phyloP scores from a whole-genome alignment of 2,797 vertebrate genomes.

The Silurus aristotelis region DNA sequence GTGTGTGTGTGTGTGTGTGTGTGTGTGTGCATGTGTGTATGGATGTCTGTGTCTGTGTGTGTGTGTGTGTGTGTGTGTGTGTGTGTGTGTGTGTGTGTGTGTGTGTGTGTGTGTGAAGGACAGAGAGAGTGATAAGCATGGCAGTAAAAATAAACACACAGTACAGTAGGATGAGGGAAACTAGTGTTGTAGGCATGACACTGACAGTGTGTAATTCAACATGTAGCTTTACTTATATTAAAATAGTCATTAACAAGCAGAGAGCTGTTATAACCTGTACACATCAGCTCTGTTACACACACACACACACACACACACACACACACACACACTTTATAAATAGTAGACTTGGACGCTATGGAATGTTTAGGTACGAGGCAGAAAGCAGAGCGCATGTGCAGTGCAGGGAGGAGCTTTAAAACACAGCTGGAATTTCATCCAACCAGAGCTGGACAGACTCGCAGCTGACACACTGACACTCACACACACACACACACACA shows the following conservation, averaged over 20 bases:
- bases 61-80: not conserved
- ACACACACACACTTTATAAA: not conserved
- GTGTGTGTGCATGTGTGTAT: too few species aligned
- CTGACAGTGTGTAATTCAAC: not conserved
- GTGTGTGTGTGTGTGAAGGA: not conserved
- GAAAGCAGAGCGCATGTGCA: not conserved
- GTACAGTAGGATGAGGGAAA: not conserved
- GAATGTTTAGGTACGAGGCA: not conserved
- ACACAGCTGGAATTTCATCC: constrained; percentile 3
- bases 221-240: not conserved
- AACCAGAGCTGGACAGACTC: not conserved
- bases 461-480: not conserved
- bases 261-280: not conserved
- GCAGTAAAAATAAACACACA: not conserved
- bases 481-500: not conserved
- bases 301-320: not conserved
- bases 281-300: not conserved
- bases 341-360: not conserved
- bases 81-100: not conserved
- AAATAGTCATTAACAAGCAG: not conserved
- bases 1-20: too few species aligned
- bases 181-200: not conserved
- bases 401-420: not conserved
- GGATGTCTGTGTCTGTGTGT: not conserved
- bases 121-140: not conserved